Evolutionary conservation across 2,797 vertebrate genomes (phyloP), one percentile per base, ranked within the genome.

Genomic region (Crypturellus tataupa): DNA sequence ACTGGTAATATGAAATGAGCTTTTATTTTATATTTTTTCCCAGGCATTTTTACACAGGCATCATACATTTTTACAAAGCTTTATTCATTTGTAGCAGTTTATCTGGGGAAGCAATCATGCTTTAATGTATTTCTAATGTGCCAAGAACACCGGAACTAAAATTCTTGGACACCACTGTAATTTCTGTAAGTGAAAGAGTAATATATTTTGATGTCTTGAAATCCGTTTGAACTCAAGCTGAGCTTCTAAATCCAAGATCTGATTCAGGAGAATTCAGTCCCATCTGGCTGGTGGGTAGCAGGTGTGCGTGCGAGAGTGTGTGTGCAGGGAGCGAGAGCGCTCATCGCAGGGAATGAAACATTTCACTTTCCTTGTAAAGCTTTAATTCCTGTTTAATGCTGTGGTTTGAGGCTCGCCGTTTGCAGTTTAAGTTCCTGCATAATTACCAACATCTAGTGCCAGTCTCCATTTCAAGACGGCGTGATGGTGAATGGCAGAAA

Each of bases 381-480:
- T 94, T 97, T 94, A 88, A 96, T 97, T 96, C 90, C 63, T 65
- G 75, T 88, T 91, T 97, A 94, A 94, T 94, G 77, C 64, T 90
- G 90, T 95, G 87, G 76, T 96, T 96, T 96, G 88, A n/a, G 56
- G 92, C 79, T 97, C 84, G 95, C 85, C 89, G 80, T 83, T 95
- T 97, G 85, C 69, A 94, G 85, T 94, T 96, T 91, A 94, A 85
- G 69, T 96, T 98, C 78, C 96, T 94, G 73, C 49, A n/a, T 96
- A 96, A 97, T 94, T 94, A 92, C 95, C 86, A 84, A 81, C 80
- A 96, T 96, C 91, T 95, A 86, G 93, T 89, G 93, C 97, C 95
- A 94, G 90, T 96, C 92, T 97, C 95, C 69, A 64, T 96, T 97
- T 97, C 90, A 94, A 93, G 94, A 95, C 81, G 95, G 92, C 39